Percentiles rank a stretch among this genome's conserved stretches.
These are phyloP conservation scores for Pogonus chalceus DNA, from an alignment of 1,140 invertebrate genomes.

Conservation along the genomic window DNA sequence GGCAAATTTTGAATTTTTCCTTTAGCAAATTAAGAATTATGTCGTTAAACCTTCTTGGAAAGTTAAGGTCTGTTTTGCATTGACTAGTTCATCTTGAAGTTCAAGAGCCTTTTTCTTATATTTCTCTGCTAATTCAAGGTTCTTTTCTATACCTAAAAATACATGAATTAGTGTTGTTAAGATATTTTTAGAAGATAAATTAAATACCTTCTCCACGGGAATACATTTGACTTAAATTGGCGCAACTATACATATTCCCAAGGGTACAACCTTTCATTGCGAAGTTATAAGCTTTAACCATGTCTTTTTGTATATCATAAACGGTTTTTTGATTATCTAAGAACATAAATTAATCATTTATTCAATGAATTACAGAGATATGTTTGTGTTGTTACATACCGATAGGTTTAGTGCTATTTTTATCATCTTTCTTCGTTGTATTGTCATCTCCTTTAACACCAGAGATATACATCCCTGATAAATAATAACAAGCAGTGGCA, in stretches of 20 bases:
- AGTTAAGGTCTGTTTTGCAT: conserved; percentile 43
- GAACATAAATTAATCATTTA: too few species aligned
- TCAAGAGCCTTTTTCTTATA: conserved; percentile 60
- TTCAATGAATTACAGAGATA: too few species aligned
- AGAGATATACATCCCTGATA: conserved; percentile 65
- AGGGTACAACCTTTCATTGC: conserved; percentile 67
- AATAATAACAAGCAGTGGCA: conserved; percentile 65
- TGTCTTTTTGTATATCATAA: conserved; percentile 55
- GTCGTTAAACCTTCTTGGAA: conserved; percentile 51
- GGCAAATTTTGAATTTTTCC: too few species aligned
- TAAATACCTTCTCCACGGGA: conserved; percentile 47
- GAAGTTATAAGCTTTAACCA: conserved; percentile 63
- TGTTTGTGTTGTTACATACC: background rate
- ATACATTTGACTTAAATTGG: conserved; percentile 79
- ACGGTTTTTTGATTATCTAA: conserved; percentile 29
- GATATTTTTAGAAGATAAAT: background rate
- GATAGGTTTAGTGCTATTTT: background rate
- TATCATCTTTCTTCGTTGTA: conserved; percentile 14
- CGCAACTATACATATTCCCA: conserved; percentile 74
- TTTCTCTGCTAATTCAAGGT: conserved; percentile 54
- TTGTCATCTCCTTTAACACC: conserved; percentile 45
- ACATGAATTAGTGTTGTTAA: conserved; percentile 31
- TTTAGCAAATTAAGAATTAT: too few species aligned
- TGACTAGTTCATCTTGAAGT: conserved; percentile 54
- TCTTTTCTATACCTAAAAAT: conserved; percentile 51